Conservation (phyloP, 2,113 vertebrate genomes). For the Edolisoma coerulescens region DNA sequence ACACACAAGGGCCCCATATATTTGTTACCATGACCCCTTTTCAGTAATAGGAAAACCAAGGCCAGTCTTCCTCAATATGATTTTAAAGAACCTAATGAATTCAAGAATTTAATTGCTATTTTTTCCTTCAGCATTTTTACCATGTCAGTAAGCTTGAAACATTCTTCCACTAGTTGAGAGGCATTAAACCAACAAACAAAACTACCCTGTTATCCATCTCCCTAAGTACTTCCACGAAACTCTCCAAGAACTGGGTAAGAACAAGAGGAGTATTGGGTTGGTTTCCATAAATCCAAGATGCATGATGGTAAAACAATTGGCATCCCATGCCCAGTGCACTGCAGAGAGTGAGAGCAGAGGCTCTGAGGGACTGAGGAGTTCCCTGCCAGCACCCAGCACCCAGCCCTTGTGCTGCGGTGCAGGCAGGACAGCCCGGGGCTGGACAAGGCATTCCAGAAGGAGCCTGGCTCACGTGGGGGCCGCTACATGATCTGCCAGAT, state of each 20-base stretch:
- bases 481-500: neutral
- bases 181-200: neutral
- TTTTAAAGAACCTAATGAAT: neutral
- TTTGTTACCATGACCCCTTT: neutral
- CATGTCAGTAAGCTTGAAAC: neutral
- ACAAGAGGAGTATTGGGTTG: neutral
- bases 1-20: neutral
- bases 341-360: neutral
- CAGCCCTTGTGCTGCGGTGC: neutral
- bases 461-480: neutral
- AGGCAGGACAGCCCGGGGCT: neutral
- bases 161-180: neutral
- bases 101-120: neutral
- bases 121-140: neutral
- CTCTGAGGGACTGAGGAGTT: too few species aligned
- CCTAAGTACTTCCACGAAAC: neutral
- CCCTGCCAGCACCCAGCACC: neutral
- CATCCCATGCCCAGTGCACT: too few species aligned
- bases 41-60: neutral
- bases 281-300: neutral
- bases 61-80: neutral
- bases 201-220: neutral
- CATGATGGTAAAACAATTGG: fast-evolving
- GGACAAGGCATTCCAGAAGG: neutral
- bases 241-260: neutral